Conservation (phyloP, 2,797 vertebrate genomes). For the Coreius guichenoti region DNA sequence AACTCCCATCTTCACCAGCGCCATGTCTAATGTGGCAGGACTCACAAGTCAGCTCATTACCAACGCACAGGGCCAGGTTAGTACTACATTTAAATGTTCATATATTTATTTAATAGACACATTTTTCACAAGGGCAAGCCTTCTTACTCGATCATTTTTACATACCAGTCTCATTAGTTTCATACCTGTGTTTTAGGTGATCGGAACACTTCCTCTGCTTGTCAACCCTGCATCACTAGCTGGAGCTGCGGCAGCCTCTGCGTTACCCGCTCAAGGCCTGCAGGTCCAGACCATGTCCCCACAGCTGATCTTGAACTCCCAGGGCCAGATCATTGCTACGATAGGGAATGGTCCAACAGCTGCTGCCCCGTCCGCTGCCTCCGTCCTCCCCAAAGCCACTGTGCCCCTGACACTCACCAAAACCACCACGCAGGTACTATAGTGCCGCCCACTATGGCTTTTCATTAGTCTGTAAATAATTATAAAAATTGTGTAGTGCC, state of each 20-base stretch:
- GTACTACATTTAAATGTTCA: neutral
- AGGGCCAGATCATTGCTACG: conserved; percentile 94
- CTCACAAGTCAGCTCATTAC: conserved; percentile 93
- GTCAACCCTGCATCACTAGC: conserved; percentile 87
- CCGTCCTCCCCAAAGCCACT: conserved; percentile 80
- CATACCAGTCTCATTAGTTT: neutral
- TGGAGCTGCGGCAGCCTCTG: conserved; percentile 72
- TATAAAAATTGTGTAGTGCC: neutral
- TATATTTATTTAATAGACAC: neutral
- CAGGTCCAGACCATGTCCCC: conserved; percentile 90
- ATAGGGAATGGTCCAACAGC: conserved; percentile 81
- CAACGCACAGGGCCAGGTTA: conserved; percentile 92
- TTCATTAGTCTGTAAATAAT: neutral
- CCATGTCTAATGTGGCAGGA: conserved; percentile 88
- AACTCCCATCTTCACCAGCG: conserved; percentile 86
- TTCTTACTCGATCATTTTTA: neutral
- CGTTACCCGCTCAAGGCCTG: conserved; percentile 83
- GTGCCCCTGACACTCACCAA: conserved; percentile 71
- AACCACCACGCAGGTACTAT: conserved; percentile 72
- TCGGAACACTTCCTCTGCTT: conserved; percentile 91
- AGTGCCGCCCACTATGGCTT: neutral
- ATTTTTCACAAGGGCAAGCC: neutral
- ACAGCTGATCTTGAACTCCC: conserved; percentile 90
- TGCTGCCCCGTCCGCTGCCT: neutral
- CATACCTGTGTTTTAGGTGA: conserved; percentile 78